A percentile compares a stretch with the other conserved stretches of the same genome.
These are phyloP conservation scores for Sebastes cheni DNA, from an alignment of 2,797 vertebrate genomes.

Conservation along the genomic window DNA sequence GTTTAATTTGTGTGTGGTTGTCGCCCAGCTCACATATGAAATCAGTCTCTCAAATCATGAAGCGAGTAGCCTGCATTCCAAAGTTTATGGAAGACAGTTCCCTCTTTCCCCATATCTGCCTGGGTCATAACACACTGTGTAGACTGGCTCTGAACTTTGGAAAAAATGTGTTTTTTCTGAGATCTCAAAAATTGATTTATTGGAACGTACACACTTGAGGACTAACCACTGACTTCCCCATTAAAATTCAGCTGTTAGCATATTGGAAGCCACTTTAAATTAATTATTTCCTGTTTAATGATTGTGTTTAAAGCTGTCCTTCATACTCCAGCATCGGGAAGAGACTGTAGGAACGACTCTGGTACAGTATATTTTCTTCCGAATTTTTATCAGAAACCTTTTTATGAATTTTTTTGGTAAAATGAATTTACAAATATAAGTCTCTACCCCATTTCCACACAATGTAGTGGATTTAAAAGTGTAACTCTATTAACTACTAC, in stretches of 20 bases:
- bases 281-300: background rate
- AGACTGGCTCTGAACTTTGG: constrained; percentile 28
- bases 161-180: constrained; percentile 18
- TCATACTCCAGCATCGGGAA: background rate
- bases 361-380: no score
- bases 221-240: background rate
- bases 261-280: background rate
- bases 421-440: background rate
- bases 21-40: constrained; percentile 50
- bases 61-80: constrained; percentile 55
- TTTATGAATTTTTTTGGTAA: background rate
- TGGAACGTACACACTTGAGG: background rate
- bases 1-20: constrained; percentile 50
- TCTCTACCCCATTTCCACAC: background rate
- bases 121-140: constrained; percentile 30
- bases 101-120: constrained; percentile 34
- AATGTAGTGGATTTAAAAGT: background rate
- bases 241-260: constrained; percentile 11
- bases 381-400: background rate
- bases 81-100: constrained; percentile 63
- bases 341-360: background rate
- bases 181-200: constrained; percentile 25
- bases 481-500: background rate
- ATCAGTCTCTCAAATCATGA: constrained; percentile 44
- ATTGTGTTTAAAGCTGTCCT: background rate